Evolutionary conservation across 2,888 invertebrate species (phyloP).

Genomic region (Diploptera punctata): DNA sequence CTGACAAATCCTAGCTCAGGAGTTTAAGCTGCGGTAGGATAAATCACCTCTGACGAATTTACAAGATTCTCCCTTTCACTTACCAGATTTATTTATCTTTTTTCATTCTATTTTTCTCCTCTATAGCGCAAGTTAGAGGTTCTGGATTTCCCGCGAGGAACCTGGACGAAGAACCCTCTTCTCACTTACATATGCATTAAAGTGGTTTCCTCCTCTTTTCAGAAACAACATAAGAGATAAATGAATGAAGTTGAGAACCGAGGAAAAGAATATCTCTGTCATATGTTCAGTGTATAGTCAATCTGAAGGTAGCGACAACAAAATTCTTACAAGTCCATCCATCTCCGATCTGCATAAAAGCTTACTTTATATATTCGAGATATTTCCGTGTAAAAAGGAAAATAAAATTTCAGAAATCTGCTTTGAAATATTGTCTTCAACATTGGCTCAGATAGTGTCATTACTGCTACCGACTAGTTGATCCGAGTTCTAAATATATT

Average conservation of each 20-base stretch:
- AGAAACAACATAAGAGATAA: background rate
- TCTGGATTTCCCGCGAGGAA: slow-evolving; percentile 24
- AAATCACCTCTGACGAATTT: background rate
- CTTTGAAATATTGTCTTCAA: too few relatives aligned
- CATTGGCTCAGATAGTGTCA: too few relatives aligned
- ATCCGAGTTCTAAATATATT: too few relatives aligned
- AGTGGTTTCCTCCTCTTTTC: slow-evolving; percentile 7
- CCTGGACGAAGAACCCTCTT: background rate
- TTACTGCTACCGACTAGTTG: too few relatives aligned
- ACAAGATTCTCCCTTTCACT: background rate
- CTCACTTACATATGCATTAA: slow-evolving; percentile 26
- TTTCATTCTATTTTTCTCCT: slow-evolving; percentile 21
- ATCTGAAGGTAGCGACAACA: too few relatives aligned
- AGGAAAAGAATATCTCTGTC: too few relatives aligned
- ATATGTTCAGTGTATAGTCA: too few relatives aligned
- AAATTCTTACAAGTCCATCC: too few relatives aligned
- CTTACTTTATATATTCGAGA: too few relatives aligned
- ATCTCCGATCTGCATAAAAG: too few relatives aligned
- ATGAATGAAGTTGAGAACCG: background rate
- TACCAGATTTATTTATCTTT: background rate
- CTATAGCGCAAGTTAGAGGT: slow-evolving; percentile 8
- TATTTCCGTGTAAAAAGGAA: too few relatives aligned
- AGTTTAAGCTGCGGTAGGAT: background rate
- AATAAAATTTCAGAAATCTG: too few relatives aligned
- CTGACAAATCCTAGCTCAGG: slow-evolving; percentile 6